Evolutionary conservation across 2,113 vertebrate species (phyloP).

Genomic region (Herpailurus yagouaroundi): DNA sequence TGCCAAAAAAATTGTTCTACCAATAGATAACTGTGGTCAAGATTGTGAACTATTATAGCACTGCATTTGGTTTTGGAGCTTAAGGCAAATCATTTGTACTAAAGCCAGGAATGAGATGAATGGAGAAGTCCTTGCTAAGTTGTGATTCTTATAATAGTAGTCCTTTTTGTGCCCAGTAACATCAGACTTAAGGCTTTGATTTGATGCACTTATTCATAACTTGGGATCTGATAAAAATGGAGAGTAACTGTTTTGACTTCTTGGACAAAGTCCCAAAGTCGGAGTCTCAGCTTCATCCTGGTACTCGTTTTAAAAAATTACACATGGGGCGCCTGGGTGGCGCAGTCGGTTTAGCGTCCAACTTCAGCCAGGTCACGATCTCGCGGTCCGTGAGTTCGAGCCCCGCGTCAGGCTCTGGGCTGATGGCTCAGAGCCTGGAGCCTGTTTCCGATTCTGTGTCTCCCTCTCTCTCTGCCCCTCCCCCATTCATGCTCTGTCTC

Average conservation of each 20-base stretch:
- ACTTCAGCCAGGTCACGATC: too few relatives aligned
- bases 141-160: neutral
- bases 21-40: neutral
- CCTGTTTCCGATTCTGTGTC: too few relatives aligned
- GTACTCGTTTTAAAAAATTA: neutral
- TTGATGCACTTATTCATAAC: neutral
- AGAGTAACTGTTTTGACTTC: neutral
- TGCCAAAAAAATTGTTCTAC: neutral
- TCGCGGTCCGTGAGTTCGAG: too few relatives aligned
- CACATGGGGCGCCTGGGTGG: neutral
- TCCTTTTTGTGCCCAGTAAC: neutral
- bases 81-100: neutral
- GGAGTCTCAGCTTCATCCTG: neutral
- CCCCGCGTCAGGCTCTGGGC: too few relatives aligned
- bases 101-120: neutral
- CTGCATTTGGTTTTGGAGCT: neutral
- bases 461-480: too few relatives aligned
- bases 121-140: neutral
- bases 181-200: neutral
- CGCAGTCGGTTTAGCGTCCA: too few relatives aligned
- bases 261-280: neutral
- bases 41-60: neutral
- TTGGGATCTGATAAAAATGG: slow-evolving; percentile 3
- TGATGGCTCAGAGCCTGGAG: too few relatives aligned
- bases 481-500: too few relatives aligned